Evolutionary conservation across 2,113 vertebrate genomes (phyloP), one percentile per base, ranked within the genome.

Genomic region (Scatophagus argus): DNA sequence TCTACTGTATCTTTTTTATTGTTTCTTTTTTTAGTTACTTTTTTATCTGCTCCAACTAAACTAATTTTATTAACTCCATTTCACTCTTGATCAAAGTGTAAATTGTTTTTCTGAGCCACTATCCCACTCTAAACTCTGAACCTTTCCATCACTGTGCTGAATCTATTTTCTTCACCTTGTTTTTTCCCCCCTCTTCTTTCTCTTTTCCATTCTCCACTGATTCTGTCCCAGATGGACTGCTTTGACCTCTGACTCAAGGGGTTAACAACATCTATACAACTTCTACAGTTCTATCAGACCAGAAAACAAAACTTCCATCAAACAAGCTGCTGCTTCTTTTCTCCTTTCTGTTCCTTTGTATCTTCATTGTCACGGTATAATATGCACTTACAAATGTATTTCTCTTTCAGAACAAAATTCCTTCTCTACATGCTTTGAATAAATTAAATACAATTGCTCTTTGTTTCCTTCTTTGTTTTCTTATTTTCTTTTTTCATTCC

Each of bases 211-310:
- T 41, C 67, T 59, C 59, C 41, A 64, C n/a, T 49, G 74, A 88
- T 78, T 75, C 66, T 75, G 49, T 71, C 46, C 61, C 46, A 80
- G 84, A 83, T 70, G 74, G 74, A 77, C 74, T 49, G 6, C 46
- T 55, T 4, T 85, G 77, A 88, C 86, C 82, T 79, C 74, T 49
- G 44, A 77, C 71, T 51, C 54, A 31, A 25, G 44, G n/a, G 84
- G 88, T 89, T 89, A 89, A 89, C 79, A 79, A 58, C 84, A 75
- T 85, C 77, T 79, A 55, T 51, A 69, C 10, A 75, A 51, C 77
- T 72, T 51, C 54, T 75, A 52, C 74, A 72, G 16, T 61, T 81
- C 79, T 5, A 52, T 36, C 71, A 78, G 59, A 65, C 49, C 47
- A 14, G 19, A 59, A 61, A 59, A 41, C 56, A 74, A 60, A 34